Base-by-base conservation (phyloP, 2,113 vertebrate species). In the Argyrosomus japonicus region DNA sequence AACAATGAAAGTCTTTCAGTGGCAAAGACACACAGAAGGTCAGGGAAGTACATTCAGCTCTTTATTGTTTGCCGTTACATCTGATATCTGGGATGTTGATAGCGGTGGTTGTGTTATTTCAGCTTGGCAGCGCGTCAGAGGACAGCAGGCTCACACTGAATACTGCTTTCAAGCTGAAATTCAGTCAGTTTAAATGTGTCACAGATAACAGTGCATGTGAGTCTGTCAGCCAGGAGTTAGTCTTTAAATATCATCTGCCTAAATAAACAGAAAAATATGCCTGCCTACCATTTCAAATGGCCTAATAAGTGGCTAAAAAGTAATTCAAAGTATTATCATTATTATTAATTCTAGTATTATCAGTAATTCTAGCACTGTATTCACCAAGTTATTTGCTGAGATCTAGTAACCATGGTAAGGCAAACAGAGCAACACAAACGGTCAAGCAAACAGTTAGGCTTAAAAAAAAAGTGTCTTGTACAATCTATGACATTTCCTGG, bases 1-100 rank as follows among this genome's bases (percentile, higher is more conserved):
- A 84, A 79, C 75, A 74, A 79, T 73, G 58, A 21, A 68, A 53
- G 29, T 23, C 70, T 85, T 87, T 54, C 70, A 73, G 14, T 15
- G 43, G 32, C 79, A 73, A 51, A 74, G 68, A 54, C 57, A 50
- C 58, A 65, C 36, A 12, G 67, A 45, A 65, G 29, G 36, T 65
- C 23, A 60, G 58, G 18, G 62, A 23, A 43, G 54, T 15, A n/a
- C 67, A 27, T 43, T 78, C 19, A 45, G 29, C 40, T 48, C 56
- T 72, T 72, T 58, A 47, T 68, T 81, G 81, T 84, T 79, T 78
- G 77, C 69, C 0, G 9, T 51, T 10, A 15, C n/a, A 64, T 75
- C 60, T 75, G 74, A 81, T 78, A 72, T 75, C 60, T 40, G 58
- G 68, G 14, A 13, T 54, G 58, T 56, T 75, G 72, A 69, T 69